Conservation (phyloP, 2,113 vertebrate species). For the Quiscalus mexicanus region DNA sequence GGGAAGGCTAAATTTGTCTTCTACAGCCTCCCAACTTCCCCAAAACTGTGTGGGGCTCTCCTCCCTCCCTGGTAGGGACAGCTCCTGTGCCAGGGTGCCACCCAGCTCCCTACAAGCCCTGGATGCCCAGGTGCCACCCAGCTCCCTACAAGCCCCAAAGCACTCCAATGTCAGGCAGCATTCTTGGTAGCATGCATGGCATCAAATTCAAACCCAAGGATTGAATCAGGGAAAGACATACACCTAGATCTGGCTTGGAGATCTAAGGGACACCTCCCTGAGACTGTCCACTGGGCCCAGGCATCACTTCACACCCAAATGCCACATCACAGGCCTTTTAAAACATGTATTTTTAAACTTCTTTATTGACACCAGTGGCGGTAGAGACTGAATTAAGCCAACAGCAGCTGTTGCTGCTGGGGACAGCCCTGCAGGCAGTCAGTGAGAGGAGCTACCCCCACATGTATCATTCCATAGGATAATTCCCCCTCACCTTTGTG, state of each 20-base stretch:
- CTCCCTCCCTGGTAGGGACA: not conserved
- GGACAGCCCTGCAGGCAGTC: accelerated
- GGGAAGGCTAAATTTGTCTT: conserved; percentile 5
- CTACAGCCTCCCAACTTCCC: not conserved
- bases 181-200: accelerated
- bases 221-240: not conserved
- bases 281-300: not conserved
- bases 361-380: accelerated
- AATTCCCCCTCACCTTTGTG: not conserved
- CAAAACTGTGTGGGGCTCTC: not conserved
- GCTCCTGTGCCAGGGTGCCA: not conserved
- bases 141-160: not conserved
- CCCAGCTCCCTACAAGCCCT: not conserved
- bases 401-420: accelerated
- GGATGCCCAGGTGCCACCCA: not conserved
- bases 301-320: not conserved
- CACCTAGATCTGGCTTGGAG: accelerated
- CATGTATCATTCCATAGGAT: accelerated
- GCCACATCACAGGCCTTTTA: not conserved
- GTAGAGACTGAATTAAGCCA: not conserved
- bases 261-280: not conserved
- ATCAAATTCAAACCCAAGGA: not conserved
- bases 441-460: not conserved
- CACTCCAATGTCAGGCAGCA: accelerated
- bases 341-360: not conserved